A percentile compares a stretch with the other conserved stretches of the same genome.
Evolutionary conservation across 2,888 invertebrate genomes (phyloP).

Genomic region (Agrochola lota): DNA sequence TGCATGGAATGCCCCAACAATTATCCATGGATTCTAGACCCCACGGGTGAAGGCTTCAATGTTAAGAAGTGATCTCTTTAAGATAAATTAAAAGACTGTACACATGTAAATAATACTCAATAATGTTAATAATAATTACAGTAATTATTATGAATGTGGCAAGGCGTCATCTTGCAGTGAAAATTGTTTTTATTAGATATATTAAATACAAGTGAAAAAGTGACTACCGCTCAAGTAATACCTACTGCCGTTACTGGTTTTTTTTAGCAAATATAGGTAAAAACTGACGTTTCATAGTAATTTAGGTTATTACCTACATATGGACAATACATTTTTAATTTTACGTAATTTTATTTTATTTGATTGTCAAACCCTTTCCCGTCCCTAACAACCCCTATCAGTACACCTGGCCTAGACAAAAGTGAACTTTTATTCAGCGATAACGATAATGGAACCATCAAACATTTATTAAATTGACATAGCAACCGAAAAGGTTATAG

Average conservation of each 20-base stretch:
- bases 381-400: neutral
- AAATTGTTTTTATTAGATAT: constrained; percentile 64
- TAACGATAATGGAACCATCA: neutral
- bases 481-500: neutral
- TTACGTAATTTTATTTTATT: constrained; percentile 54
- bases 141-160: constrained; percentile 76
- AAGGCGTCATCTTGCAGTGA: constrained; percentile 69
- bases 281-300: constrained; percentile 59
- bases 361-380: neutral
- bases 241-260: constrained; percentile 58
- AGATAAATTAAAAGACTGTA: constrained; percentile 89
- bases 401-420: neutral
- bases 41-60: constrained; percentile 98
- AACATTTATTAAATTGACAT: neutral
- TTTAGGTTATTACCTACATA: constrained; percentile 63
- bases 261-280: constrained; percentile 55
- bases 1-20: constrained; percentile 99
- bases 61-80: constrained; percentile 93
- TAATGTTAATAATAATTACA: constrained; percentile 85
- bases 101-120: constrained; percentile 90
- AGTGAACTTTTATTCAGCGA: neutral
- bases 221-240: constrained; percentile 54
- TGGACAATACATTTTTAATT: constrained; percentile 69
- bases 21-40: constrained; percentile 98
- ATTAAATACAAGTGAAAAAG: constrained; percentile 61